These are phyloP conservation scores for Rosalia funebris DNA, from an alignment of 2,888 invertebrate genomes.

Conservation along the genomic window DNA sequence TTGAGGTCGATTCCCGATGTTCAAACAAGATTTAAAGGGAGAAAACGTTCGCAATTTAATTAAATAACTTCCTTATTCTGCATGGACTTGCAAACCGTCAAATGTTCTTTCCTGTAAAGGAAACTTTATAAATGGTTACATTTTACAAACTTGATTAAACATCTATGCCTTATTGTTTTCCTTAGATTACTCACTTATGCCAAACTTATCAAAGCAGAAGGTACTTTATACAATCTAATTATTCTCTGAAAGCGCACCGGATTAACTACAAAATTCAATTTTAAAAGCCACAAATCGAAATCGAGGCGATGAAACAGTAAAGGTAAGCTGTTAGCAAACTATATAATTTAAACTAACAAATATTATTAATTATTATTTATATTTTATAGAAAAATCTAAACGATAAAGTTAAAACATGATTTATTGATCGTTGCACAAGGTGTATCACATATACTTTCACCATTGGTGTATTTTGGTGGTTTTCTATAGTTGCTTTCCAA, in stretches of 20 bases:
- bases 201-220: constrained; percentile 47
- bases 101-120: constrained; percentile 20
- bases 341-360: too few species aligned
- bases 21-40: constrained; percentile 18
- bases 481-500: too few species aligned
- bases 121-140: constrained; percentile 46
- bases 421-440: too few species aligned
- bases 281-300: background rate
- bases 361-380: too few species aligned
- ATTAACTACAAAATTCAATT: constrained; percentile 42
- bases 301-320: background rate
- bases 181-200: constrained; percentile 42
- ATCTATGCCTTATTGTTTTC: constrained; percentile 43
- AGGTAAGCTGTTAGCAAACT: too few species aligned
- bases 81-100: constrained; percentile 21
- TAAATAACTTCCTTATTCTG: constrained; percentile 46
- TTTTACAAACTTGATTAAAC: constrained; percentile 47
- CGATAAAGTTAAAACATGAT: too few species aligned
- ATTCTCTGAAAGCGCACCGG: constrained; percentile 32
- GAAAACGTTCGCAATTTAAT: constrained; percentile 40
- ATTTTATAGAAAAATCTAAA: too few species aligned
- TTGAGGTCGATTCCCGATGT: constrained; percentile 18
- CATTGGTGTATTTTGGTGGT: too few species aligned
- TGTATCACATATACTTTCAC: too few species aligned
- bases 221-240: constrained; percentile 47